Evolutionary conservation across 2,797 vertebrate species (phyloP).

Genomic region (Bradypodion ventrale): DNA sequence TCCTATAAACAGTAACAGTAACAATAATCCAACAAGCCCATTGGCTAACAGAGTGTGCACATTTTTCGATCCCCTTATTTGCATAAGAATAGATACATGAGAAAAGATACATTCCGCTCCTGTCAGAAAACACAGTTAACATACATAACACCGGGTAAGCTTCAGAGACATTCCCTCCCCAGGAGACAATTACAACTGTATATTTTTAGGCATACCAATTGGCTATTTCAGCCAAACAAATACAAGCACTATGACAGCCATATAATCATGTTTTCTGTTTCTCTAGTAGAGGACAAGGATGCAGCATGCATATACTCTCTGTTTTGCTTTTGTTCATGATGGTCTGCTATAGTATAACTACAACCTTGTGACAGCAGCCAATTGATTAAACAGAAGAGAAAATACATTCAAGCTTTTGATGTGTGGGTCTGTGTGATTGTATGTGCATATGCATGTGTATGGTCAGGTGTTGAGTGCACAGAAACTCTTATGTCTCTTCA

Average conservation of each 20-base stretch:
- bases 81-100: too few species aligned
- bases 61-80: too few species aligned
- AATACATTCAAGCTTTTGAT: slow-evolving; percentile 9
- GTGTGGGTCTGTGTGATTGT: not conserved
- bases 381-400: slow-evolving; percentile 29
- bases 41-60: too few species aligned
- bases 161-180: not conserved
- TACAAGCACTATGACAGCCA: not conserved
- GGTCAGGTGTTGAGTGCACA: not conserved
- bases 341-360: not conserved
- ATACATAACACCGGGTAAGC: too few species aligned
- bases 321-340: not conserved
- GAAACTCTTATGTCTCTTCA: not conserved
- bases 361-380: not conserved
- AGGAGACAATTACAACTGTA: fast-evolving
- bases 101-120: too few species aligned
- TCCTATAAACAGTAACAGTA: too few species aligned
- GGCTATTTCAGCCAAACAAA: not conserved
- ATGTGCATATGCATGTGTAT: too few species aligned
- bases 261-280: not conserved
- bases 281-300: not conserved
- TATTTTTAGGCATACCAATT: not conserved
- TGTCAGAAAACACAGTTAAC: too few species aligned
- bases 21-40: too few species aligned
- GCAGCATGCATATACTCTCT: not conserved